phyloP scores from a whole-genome alignment of 2,113 vertebrate species.

The Deroptyus accipitrinus region DNA sequence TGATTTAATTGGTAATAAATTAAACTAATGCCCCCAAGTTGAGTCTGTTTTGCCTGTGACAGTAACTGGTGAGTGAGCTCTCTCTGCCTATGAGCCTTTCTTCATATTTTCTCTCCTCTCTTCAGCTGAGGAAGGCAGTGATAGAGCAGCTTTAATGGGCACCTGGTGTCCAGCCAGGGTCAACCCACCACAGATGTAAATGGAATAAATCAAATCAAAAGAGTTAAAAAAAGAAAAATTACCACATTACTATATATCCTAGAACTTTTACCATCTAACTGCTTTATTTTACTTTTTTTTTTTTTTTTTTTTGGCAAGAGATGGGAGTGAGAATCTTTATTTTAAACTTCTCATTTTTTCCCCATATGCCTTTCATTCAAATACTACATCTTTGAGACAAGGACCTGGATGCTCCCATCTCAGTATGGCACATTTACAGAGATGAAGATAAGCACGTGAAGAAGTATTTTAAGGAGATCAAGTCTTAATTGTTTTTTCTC shows the following conservation, averaged over 20 bases:
- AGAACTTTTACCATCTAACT: neutral
- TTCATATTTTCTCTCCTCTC: neutral
- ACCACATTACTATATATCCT: neutral
- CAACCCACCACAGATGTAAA: neutral
- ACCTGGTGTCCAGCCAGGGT: neutral
- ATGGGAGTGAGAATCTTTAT: neutral
- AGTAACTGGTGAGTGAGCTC: neutral
- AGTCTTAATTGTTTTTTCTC: neutral
- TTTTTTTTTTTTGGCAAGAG: neutral
- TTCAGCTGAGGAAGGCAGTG: neutral
- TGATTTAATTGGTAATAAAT: neutral
- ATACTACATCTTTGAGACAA: neutral
- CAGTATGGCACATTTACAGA: neutral
- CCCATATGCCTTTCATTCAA: neutral
- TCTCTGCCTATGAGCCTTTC: neutral
- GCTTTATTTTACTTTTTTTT: neutral
- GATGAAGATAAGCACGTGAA: neutral
- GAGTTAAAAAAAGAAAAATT: rapidly evolving
- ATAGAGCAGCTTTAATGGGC: neutral
- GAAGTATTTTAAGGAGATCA: neutral
- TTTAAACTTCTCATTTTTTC: neutral
- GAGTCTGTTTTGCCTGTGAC: neutral
- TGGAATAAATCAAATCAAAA: neutral
- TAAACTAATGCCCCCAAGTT: neutral
- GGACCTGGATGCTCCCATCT: neutral